A percentile compares a stretch with the other conserved stretches of the same genome.
Evolutionary conservation across 2,113 vertebrate species (phyloP).

Genomic region (Aleadryas rufinucha): DNA sequence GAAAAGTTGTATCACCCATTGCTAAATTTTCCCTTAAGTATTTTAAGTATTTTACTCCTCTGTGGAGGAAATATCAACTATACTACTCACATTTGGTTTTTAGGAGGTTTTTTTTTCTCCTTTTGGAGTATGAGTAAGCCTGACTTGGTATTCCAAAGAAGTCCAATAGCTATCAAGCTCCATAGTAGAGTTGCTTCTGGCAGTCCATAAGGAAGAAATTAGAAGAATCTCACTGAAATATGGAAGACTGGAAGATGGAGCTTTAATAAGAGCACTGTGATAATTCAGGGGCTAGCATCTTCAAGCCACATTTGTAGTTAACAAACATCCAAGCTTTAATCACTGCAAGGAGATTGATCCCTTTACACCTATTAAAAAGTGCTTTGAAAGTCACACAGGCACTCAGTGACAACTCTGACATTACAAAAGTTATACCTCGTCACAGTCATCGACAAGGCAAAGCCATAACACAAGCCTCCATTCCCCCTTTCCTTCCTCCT

Average conservation of each 20-base stretch:
- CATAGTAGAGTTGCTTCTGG: not conserved
- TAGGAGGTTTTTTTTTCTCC: not conserved
- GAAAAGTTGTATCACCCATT: not conserved
- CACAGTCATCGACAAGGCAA: not conserved
- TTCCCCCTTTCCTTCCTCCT: not conserved
- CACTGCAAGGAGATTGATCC: not conserved
- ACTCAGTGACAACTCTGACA: not conserved
- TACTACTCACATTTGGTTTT: not conserved
- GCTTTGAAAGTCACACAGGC: not conserved
- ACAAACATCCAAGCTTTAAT: constrained; percentile 11
- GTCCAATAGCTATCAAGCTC: not conserved
- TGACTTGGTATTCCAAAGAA: not conserved
- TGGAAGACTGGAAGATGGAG: not conserved
- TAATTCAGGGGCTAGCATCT: not conserved
- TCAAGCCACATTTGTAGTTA: not conserved
- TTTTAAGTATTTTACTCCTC: not conserved
- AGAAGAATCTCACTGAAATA: not conserved
- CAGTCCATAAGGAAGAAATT: not conserved
- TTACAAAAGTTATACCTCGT: not conserved
- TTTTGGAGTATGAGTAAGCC: not conserved
- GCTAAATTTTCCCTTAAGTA: not conserved
- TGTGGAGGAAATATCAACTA: not conserved
- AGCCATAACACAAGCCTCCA: not conserved
- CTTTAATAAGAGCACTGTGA: not conserved
- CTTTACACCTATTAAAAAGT: not conserved